Conservation (phyloP, 1,140 invertebrate genomes). For the Armadillidium nasatum region DNA sequence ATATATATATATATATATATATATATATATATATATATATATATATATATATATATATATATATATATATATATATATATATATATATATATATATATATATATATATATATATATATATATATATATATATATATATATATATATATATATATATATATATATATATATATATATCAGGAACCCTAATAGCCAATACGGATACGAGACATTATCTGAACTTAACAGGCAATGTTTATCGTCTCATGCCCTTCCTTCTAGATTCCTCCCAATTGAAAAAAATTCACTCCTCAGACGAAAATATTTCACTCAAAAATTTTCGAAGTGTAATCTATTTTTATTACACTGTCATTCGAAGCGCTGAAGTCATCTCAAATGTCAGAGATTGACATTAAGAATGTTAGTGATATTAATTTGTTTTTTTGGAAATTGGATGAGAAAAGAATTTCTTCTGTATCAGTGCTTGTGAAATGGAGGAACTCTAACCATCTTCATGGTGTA, state of each 20-base stretch:
- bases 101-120: conserved; percentile 21
- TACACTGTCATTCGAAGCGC: conserved; percentile 38
- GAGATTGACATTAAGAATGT: too few species aligned
- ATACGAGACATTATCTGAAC: not conserved
- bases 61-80: conserved; percentile 21
- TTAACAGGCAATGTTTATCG: not conserved
- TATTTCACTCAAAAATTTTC: not conserved
- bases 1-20: conserved; percentile 22
- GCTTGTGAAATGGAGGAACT: too few species aligned
- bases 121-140: conserved; percentile 21
- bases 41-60: conserved; percentile 22
- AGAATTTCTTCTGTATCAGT: too few species aligned
- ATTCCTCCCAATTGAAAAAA: not conserved
- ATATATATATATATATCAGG: not conserved
- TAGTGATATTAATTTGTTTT: too few species aligned
- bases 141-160: conserved; percentile 19
- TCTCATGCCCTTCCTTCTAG: not conserved
- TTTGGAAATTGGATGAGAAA: too few species aligned
- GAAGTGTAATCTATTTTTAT: not conserved
- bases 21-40: conserved; percentile 24
- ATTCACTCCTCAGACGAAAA: not conserved
- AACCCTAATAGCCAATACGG: not conserved
- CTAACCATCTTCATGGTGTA: too few species aligned
- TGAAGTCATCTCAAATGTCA: too few species aligned
- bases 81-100: conserved; percentile 22